A percentile compares a stretch with the other conserved stretches of the same genome.
Conservation (phyloP, 2,113 vertebrate genomes). For the Tachycineta bicolor region DNA sequence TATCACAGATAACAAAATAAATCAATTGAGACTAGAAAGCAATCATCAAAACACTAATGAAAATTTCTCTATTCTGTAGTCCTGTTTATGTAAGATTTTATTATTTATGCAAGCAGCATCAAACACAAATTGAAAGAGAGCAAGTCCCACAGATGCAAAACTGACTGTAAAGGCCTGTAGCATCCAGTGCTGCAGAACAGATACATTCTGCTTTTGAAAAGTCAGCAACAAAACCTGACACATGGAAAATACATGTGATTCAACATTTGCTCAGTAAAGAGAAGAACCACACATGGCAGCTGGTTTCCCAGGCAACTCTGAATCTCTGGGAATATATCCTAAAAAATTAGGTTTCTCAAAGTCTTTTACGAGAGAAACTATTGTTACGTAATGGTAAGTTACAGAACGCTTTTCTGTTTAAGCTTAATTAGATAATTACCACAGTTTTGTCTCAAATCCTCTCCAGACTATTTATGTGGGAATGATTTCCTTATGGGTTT, state of each 20-base stretch:
- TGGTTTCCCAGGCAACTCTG: slow-evolving; percentile 38
- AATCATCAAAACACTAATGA: not conserved
- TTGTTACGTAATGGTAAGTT: not conserved
- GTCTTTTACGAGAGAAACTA: not conserved
- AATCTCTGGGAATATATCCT: slow-evolving; percentile 15
- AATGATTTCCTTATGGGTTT: not conserved
- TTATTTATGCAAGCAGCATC: not conserved
- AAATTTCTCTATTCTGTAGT: not conserved
- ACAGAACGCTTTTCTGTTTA: not conserved
- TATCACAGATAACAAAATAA: not conserved
- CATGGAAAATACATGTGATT: slow-evolving; percentile 28
- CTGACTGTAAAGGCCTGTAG: not conserved
- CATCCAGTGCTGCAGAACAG: not conserved
- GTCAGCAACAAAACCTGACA: slow-evolving; percentile 1
- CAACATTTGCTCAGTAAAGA: slow-evolving; percentile 27
- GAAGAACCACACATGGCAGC: slow-evolving; percentile 4
- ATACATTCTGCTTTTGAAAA: slow-evolving; percentile 4
- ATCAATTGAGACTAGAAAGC: not conserved
- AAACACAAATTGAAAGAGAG: not conserved
- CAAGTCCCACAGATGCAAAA: not conserved
- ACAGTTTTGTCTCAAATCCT: not conserved
- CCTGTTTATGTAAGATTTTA: not conserved
- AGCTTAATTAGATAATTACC: not conserved
- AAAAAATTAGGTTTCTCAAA: not conserved
- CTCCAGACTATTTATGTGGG: not conserved